phyloP scores from a whole-genome alignment of 2,888 invertebrate species.

The Esperia sulphurella region DNA sequence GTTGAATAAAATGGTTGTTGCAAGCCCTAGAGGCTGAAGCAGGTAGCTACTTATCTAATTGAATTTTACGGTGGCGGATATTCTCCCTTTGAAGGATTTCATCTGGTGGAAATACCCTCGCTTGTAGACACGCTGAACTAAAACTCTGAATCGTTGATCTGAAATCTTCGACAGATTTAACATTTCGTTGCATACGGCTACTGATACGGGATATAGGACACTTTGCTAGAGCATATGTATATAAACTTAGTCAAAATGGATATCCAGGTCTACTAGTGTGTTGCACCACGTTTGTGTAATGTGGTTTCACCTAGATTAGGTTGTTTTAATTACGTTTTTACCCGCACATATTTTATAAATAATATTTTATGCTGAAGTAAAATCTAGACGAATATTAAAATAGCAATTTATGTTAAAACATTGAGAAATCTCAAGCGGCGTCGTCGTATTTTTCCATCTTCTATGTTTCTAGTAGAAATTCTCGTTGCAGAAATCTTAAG shows the following conservation, averaged over 20 bases:
- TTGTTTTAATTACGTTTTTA: too few species aligned
- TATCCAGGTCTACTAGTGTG: too few species aligned
- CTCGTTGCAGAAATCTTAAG: conserved; percentile 27
- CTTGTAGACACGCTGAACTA: conserved; percentile 28
- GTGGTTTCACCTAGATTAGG: too few species aligned
- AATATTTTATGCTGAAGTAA: too few species aligned
- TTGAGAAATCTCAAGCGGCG: conserved; percentile 40
- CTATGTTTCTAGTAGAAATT: conserved; percentile 29
- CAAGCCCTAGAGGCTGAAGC: conserved; percentile 17
- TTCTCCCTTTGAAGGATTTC: conserved; percentile 53
- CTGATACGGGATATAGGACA: too few species aligned
- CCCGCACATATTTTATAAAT: too few species aligned
- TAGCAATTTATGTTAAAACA: conserved; percentile 29
- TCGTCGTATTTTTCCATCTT: conserved; percentile 33
- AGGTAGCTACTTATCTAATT: conserved; percentile 43
- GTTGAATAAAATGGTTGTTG: conserved; percentile 5
- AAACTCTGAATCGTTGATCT: conserved; percentile 42
- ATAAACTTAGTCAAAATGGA: too few species aligned
- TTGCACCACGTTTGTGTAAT: too few species aligned
- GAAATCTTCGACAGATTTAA: conserved; percentile 22
- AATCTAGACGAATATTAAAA: conserved; percentile 3
- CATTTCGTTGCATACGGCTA: background rate
- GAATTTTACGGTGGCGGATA: conserved; percentile 51
- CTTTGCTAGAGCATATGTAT: too few species aligned
- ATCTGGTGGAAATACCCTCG: conserved; percentile 39